Percentiles rank a stretch among this genome's conserved stretches.
Conservation (phyloP, 2,888 invertebrate species). For the Perizoma flavofasciatum region DNA sequence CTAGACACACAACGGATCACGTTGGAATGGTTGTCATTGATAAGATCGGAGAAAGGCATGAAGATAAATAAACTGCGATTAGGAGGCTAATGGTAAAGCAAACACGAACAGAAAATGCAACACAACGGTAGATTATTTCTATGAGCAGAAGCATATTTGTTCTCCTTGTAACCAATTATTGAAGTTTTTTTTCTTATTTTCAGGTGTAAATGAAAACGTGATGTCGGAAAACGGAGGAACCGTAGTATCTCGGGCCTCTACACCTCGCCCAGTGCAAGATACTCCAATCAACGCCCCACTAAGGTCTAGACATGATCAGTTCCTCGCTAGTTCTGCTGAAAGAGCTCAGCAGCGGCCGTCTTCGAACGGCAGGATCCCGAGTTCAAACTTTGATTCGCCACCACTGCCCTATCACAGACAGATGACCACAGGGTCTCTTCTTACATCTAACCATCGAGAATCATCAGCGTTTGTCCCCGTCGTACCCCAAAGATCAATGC, state of each 20-base stretch:
- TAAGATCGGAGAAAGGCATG: constrained; percentile 60
- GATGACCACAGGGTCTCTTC: constrained; percentile 77
- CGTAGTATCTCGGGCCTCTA: constrained; percentile 76
- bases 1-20: constrained; percentile 32
- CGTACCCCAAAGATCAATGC: constrained; percentile 90
- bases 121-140: constrained; percentile 24
- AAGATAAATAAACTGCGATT: constrained; percentile 53
- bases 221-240: constrained; percentile 80
- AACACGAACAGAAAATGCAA: constrained; percentile 30
- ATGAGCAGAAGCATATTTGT: constrained; percentile 2
- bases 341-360: constrained; percentile 74
- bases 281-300: constrained; percentile 72
- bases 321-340: constrained; percentile 82
- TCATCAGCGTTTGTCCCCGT: constrained; percentile 95
- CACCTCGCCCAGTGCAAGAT: constrained; percentile 77
- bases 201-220: constrained; percentile 66
- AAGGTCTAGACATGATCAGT: constrained; percentile 84
- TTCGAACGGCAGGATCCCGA: constrained; percentile 79
- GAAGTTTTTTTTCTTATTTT: constrained; percentile 46
- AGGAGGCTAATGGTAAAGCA: constrained; percentile 36
- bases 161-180: constrained; percentile 7
- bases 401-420: constrained; percentile 87
- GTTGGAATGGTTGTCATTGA: constrained; percentile 36
- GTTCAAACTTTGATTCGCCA: constrained; percentile 85
- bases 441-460: constrained; percentile 86